Percentiles rank a stretch among this genome's conserved stretches.
phyloP scores from a whole-genome alignment of 2,113 vertebrate species.

The Pseudolaguvia tuberculata region DNA sequence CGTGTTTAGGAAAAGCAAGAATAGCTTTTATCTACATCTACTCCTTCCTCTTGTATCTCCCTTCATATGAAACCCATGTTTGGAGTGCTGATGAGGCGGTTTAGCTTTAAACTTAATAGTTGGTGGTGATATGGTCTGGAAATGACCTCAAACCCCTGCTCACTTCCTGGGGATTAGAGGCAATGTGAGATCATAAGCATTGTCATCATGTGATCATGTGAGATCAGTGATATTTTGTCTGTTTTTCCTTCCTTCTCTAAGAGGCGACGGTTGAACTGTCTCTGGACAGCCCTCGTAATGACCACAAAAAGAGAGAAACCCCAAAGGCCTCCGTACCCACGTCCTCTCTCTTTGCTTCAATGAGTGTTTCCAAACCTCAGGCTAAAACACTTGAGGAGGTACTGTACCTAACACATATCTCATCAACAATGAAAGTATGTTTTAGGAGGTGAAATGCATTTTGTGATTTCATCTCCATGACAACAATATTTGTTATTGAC shows the following conservation, averaged over 20 bases:
- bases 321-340: slow-evolving; percentile 63
- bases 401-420: slow-evolving; percentile 4
- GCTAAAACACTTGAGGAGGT: slow-evolving; percentile 82
- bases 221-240: neutral
- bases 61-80: neutral
- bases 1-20: slow-evolving; percentile 5
- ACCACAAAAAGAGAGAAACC: slow-evolving; percentile 74
- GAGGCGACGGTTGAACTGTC: slow-evolving; percentile 93
- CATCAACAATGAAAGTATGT: no score
- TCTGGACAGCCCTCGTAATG: slow-evolving; percentile 78
- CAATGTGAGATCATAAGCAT: no score
- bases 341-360: slow-evolving; percentile 61
- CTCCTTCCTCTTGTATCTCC: no score
- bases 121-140: neutral
- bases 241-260: slow-evolving; percentile 49
- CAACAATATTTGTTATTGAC: neutral
- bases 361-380: slow-evolving; percentile 65
- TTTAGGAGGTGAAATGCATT: neutral
- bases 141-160: neutral
- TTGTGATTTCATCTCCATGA: neutral
- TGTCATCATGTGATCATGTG: no score
- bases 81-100: slow-evolving; percentile 31
- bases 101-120: neutral
- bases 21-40: neutral
- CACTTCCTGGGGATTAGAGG: neutral